Percentiles rank a stretch among this genome's conserved stretches.
phyloP scores from a whole-genome alignment of 2,113 vertebrate genomes.

The Pimephales promelas region DNA sequence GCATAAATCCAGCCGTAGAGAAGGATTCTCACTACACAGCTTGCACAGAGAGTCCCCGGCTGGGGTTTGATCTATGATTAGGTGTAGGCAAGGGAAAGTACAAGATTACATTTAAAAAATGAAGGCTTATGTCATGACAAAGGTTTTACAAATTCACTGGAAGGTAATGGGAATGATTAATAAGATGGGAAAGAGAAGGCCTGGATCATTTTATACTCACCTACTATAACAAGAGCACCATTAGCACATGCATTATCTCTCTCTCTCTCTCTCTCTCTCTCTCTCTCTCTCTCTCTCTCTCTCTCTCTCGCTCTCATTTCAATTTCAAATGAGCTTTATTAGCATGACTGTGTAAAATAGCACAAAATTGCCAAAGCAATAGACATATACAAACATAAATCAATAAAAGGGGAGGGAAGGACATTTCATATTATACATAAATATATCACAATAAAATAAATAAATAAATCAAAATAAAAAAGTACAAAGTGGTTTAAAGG shows the following conservation, averaged over 20 bases:
- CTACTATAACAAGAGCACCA: neutral
- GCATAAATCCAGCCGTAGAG: conserved; percentile 25
- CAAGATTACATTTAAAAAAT: conserved; percentile 16
- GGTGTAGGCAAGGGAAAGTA: conserved; percentile 1
- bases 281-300: too few species aligned
- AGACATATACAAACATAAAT: too few species aligned
- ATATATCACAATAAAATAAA: too few species aligned
- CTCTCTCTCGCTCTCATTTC: too few species aligned
- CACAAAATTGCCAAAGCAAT: too few species aligned
- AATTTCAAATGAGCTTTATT: too few species aligned
- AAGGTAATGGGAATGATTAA: conserved; percentile 30
- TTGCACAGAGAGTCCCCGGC: neutral
- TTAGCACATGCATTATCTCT: neutral
- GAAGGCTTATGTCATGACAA: conserved; percentile 25
- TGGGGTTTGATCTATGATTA: conserved; percentile 20
- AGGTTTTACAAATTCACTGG: conserved; percentile 16
- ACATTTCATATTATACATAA: too few species aligned
- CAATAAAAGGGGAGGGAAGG: too few species aligned
- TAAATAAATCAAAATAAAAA: too few species aligned
- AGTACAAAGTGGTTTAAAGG: too few species aligned
- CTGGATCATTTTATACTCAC: neutral
- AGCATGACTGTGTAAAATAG: too few species aligned
- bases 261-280: too few species aligned
- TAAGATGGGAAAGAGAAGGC: neutral
- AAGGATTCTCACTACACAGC: neutral